Evolutionary conservation across 2,888 invertebrate species (phyloP).

Genomic region (Scaptomyza polygonia): DNA sequence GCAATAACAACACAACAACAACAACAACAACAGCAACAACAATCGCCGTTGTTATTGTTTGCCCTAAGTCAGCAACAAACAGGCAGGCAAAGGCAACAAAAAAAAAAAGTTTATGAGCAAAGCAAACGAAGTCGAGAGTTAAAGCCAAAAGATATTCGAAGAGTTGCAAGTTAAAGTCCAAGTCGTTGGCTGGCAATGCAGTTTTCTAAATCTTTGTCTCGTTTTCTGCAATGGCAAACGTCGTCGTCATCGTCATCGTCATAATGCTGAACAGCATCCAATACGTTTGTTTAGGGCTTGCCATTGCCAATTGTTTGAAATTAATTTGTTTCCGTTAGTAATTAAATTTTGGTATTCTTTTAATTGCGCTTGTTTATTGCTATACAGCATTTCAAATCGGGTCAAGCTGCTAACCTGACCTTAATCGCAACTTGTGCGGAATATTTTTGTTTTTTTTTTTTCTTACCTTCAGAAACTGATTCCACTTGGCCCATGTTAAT

Average conservation of each 20-base stretch:
- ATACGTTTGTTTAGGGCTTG: constrained; percentile 19
- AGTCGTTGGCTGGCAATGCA: constrained; percentile 41
- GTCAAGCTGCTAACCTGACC: constrained; percentile 68
- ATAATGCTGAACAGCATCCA: constrained; percentile 12
- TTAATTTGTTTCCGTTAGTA: constrained; percentile 76
- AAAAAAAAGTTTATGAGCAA: constrained; percentile 29
- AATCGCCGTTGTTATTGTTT: no score
- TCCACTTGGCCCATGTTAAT: not conserved
- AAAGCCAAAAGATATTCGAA: constrained; percentile 4
- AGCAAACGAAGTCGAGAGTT: constrained; percentile 41
- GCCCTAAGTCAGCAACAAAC: constrained; percentile 34
- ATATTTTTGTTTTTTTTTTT: constrained; percentile 51
- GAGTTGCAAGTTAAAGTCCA: constrained; percentile 27
- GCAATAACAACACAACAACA: constrained; percentile 8
- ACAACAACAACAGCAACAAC: not conserved
- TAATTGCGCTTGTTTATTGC: constrained; percentile 12
- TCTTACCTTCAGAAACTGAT: constrained; percentile 44
- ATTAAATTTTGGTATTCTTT: constrained; percentile 59
- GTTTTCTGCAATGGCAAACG: constrained; percentile 20
- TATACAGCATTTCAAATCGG: constrained; percentile 44
- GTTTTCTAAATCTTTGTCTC: constrained; percentile 16
- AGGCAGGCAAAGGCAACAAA: constrained; percentile 34
- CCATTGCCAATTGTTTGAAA: constrained; percentile 61
- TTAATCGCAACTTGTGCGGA: constrained; percentile 74
- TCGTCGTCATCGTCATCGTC: constrained; percentile 11